A percentile compares a stretch with the other conserved stretches of the same genome.
Evolutionary conservation across 2,113 vertebrate species (phyloP).

Genomic region (Epinephelus lanceolatus): DNA sequence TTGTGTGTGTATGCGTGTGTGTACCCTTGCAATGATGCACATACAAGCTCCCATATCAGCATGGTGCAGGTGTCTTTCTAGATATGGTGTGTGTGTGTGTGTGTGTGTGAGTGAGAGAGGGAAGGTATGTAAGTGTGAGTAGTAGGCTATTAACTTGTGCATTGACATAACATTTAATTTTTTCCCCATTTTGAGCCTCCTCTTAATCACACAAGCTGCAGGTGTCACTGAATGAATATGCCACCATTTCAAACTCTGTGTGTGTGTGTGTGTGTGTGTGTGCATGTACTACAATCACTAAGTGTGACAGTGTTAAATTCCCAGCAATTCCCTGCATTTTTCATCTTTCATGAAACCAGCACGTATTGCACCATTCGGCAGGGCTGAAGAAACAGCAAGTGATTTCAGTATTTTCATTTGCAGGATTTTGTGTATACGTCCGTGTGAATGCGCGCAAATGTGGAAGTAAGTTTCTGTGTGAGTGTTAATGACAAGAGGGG

Average conservation of each 20-base stretch:
- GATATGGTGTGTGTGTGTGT: slow-evolving; percentile 31
- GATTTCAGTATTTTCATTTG: slow-evolving; percentile 26
- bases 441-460: slow-evolving; percentile 40
- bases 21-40: slow-evolving; percentile 17
- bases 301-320: slow-evolving; percentile 31
- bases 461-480: slow-evolving; percentile 40
- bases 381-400: slow-evolving; percentile 1
- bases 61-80: slow-evolving; percentile 69
- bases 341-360: slow-evolving; percentile 37
- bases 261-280: slow-evolving; percentile 22
- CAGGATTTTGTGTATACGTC: slow-evolving; percentile 17
- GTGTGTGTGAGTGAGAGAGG: background rate
- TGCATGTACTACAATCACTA: background rate
- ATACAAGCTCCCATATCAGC: slow-evolving; percentile 62
- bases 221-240: slow-evolving; percentile 50
- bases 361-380: slow-evolving; percentile 35
- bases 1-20: slow-evolving; percentile 33
- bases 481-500: slow-evolving; percentile 63
- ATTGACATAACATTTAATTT: slow-evolving; percentile 18
- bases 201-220: slow-evolving; percentile 63
- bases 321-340: slow-evolving; percentile 38
- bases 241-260: slow-evolving; percentile 38
- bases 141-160: slow-evolving; percentile 26
- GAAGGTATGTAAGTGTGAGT: slow-evolving; percentile 12
- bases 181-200: slow-evolving; percentile 27